Base-by-base conservation (phyloP, 2,888 invertebrate species). In the Psylliodes chrysocephalus region DNA sequence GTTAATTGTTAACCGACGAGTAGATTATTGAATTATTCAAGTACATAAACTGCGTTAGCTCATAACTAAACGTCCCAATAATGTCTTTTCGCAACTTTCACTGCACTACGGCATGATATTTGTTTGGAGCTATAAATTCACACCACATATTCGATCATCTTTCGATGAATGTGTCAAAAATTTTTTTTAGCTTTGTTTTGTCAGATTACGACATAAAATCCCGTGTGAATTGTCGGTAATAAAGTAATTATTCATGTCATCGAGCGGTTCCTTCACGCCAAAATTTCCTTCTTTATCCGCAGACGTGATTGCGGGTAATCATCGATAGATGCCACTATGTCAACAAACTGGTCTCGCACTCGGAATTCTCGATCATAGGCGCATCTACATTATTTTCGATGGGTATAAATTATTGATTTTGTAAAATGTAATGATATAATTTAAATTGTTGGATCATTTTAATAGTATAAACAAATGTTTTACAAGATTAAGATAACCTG, bases 101-200 rank as follows among this genome's bases (percentile, higher is more conserved):
- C 56, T 57, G 56, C 44, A 52, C 30, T 28, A 35, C 44, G 56
- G 52, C 56, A 63, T 56, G 40, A 55, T 56, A 57, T 52, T 52
- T 63, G 40, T 51, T 56, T 56, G 44, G 49, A 49, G 49, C 19
- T 30, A 40, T 28, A 30, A 59, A 59, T 28, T 57, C 44, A 61
- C 18, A 64, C 53, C 25, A 64, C 64, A 44, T 54, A 54, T 64
- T 64, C 60, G 49, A 64, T 59, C 57, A 55, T 19, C 49, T 19
- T 49, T 59, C 28, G n/a, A 49, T 17, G 38, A 59, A 59, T 49
- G 38, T 59, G 59, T 59, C 59, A 59, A 59, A 57, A 44, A 30
- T 30, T 40, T 40, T 49, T 47, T 35, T 19, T 44, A 19, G 25
- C 47, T 25, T 40, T 49, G 25, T 57, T 47, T 40, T 59, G 59